A percentile compares a stretch with the other conserved stretches of the same genome.
phyloP scores from a whole-genome alignment of 2,888 invertebrate species.

The Neoaliturus tenellus region DNA sequence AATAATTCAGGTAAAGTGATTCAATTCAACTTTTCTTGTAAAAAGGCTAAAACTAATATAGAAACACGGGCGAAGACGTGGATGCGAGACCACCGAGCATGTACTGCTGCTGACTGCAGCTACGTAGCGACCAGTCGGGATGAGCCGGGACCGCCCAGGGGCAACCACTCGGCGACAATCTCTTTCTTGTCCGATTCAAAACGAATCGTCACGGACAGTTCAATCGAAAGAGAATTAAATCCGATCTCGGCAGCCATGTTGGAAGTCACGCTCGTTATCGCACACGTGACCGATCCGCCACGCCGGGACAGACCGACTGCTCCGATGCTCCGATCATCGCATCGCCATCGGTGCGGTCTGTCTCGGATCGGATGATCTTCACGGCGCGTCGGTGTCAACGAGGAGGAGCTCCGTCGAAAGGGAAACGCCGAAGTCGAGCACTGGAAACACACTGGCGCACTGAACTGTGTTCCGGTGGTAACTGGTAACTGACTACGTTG shows the following conservation, averaged over 20 bases:
- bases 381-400: background rate
- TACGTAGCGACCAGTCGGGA: background rate
- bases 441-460: background rate
- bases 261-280: constrained; percentile 42
- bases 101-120: background rate
- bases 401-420: background rate
- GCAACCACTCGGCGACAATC: constrained; percentile 46
- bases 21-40: too few species aligned
- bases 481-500: too few species aligned
- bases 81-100: background rate
- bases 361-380: background rate
- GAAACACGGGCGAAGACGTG: too few species aligned
- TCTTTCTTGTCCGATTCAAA: constrained; percentile 43
- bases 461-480: too few species aligned
- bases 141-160: constrained; percentile 21
- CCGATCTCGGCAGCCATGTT: constrained; percentile 51
- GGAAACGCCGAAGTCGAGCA: background rate
- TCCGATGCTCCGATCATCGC: background rate
- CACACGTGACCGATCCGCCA: constrained; percentile 47
- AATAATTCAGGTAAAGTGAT: too few species aligned
- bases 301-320: constrained; percentile 10
- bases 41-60: too few species aligned
- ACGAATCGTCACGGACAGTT: constrained; percentile 52
- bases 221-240: constrained; percentile 53
- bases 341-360: background rate